These are phyloP conservation scores for Larimichthys crocea DNA, from an alignment of 2,113 vertebrate genomes.

Conservation along the genomic window DNA sequence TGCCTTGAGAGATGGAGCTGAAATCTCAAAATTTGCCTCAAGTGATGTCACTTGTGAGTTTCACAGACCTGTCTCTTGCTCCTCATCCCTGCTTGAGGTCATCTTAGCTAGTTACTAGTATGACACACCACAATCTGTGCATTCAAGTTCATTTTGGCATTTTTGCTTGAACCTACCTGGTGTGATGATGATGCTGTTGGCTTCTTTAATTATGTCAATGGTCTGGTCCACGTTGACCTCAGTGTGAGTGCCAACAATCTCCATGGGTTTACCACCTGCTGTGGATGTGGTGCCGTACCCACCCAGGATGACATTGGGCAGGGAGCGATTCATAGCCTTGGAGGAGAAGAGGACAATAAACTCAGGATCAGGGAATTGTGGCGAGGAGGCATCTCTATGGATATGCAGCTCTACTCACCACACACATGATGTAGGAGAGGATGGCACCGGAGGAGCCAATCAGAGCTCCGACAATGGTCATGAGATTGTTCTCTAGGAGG, in stretches of 20 bases:
- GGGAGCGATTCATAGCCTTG: conserved; percentile 86
- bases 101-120: no score
- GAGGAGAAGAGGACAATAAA: background rate
- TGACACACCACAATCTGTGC: background rate
- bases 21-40: background rate
- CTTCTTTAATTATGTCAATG: conserved; percentile 86
- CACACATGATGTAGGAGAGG: conserved; percentile 89
- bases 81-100: background rate
- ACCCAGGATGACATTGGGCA: conserved; percentile 86
- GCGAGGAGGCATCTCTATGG: background rate
- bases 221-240: conserved; percentile 87
- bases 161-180: conserved; percentile 73
- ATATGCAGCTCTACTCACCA: conserved; percentile 77
- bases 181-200: conserved; percentile 86
- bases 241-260: conserved; percentile 87
- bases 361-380: background rate
- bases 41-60: background rate
- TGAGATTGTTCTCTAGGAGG: conserved; percentile 85
- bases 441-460: conserved; percentile 88
- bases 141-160: no score
- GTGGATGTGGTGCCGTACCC: conserved; percentile 86
- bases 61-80: background rate
- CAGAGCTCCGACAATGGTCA: conserved; percentile 87
- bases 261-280: conserved; percentile 85
- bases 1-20: background rate